Base-by-base conservation (phyloP, 2,888 invertebrate genomes). In the Drosophila diplacantha region DNA sequence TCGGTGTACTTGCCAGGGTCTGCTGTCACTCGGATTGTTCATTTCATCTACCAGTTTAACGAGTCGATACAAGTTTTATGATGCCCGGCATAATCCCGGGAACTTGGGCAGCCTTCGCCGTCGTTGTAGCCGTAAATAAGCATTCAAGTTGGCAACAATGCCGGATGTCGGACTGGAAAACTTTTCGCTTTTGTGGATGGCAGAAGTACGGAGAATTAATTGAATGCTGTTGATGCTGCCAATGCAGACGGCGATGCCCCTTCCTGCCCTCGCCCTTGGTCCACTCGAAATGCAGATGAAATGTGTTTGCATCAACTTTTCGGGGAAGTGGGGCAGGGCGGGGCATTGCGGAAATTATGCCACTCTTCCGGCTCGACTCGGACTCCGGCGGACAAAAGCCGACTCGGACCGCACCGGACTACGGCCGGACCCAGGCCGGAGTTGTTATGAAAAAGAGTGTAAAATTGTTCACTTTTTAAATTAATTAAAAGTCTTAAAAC, bases 401-500 rank as follows among this genome's bases (percentile, higher is more conserved):
- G 50, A 43, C 29, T 26, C 16, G 31, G 43, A 55, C 44, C 39
- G 11, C 32, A 39, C 24, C 26, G 62, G 53, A 41, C 34, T 37
- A 12, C n/a, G 35, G 26, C 29, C 46, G 16, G 31, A 37, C 35
- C 14, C 18, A 16, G 16, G 26, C 8, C 18, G 44, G 39, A 59
- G 47, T 52, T 51, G 65, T 58, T 65, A 65, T 61, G 61, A 61
- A 63, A 69, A 14, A 67, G 63, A 69, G 62, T 81, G 78, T 72
- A 73, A 78, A 81, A 75, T 67, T 78, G 74, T 81, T 75, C 75
- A 78, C 75, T 78, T 81, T 80, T 72, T 61, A 74, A 81, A 78
- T 81, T 78, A 78, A 78, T 78, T 78, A 78, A 78, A 78, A 78
- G 81, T 78, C 81, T 73, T 81, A 78, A 81, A 78, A 78, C 75